A percentile compares a stretch with the other conserved stretches of the same genome.
Evolutionary conservation across 2,797 vertebrate genomes (phyloP).

Genomic region (Poecilia velifera): DNA sequence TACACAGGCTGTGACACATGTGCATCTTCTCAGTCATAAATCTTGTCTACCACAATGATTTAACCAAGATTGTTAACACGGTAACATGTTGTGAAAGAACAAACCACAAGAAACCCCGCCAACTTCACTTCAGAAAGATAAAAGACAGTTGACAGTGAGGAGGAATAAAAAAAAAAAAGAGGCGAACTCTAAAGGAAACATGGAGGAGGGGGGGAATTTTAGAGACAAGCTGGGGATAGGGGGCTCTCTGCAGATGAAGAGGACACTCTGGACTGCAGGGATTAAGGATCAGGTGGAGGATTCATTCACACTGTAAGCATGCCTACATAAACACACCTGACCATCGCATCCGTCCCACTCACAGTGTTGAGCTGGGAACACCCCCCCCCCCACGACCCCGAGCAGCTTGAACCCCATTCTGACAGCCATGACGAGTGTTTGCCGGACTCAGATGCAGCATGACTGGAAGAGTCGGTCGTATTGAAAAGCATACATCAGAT

Average conservation of each 20-base stretch:
- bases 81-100: slow-evolving; percentile 91
- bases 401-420: slow-evolving; percentile 75
- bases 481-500: slow-evolving; percentile 86
- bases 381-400: slow-evolving; percentile 16
- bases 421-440: slow-evolving; percentile 82
- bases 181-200: slow-evolving; percentile 38
- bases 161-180: slow-evolving; percentile 16
- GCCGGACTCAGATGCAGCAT: slow-evolving; percentile 84
- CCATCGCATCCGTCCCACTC: slow-evolving; percentile 75
- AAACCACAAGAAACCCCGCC: slow-evolving; percentile 87
- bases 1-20: slow-evolving; percentile 42
- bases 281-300: slow-evolving; percentile 59
- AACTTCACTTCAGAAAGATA: slow-evolving; percentile 85
- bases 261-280: slow-evolving; percentile 38
- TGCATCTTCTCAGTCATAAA: slow-evolving; percentile 84
- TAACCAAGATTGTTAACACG: slow-evolving; percentile 89
- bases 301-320: slow-evolving; percentile 30
- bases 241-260: slow-evolving; percentile 46
- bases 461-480: slow-evolving; percentile 93
- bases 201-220: slow-evolving; percentile 70
- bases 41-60: slow-evolving; percentile 89
- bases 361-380: slow-evolving; percentile 52
- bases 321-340: slow-evolving; percentile 66
- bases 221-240: slow-evolving; percentile 31
- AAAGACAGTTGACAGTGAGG: slow-evolving; percentile 69